A percentile compares a stretch with the other conserved stretches of the same genome.
Evolutionary conservation across 2,888 invertebrate species (phyloP).

Genomic region (Diplazon laetatorius): DNA sequence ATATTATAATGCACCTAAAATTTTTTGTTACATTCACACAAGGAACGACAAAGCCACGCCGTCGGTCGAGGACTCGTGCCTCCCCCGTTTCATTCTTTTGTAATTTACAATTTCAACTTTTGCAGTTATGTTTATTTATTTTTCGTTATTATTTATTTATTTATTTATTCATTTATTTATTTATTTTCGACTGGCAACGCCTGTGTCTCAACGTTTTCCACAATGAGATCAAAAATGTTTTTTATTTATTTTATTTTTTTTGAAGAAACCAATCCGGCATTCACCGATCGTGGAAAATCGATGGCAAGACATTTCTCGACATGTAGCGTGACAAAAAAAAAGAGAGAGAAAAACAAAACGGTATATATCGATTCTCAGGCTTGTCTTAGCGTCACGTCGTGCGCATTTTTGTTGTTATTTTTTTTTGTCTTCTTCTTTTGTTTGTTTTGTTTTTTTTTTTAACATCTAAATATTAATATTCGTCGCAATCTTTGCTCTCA

Average conservation of each 20-base stretch:
- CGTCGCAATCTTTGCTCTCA: slow-evolving; percentile 45
- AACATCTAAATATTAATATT: slow-evolving; percentile 30
- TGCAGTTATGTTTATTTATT: slow-evolving; percentile 12
- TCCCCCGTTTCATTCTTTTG: neutral
- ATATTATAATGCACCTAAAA: slow-evolving; percentile 57
- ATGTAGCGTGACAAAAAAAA: neutral
- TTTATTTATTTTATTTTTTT: too few relatives aligned
- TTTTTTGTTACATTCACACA: slow-evolving; percentile 60
- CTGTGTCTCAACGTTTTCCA: slow-evolving; percentile 13
- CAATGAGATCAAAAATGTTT: slow-evolving; percentile 32
- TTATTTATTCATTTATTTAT: slow-evolving; percentile 17
- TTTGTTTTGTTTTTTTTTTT: slow-evolving; percentile 41
- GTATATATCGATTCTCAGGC: slow-evolving; percentile 1
- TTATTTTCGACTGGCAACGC: slow-evolving; percentile 3
- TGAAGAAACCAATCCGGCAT: slow-evolving; percentile 13
- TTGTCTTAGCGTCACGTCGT: slow-evolving; percentile 44
- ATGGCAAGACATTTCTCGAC: neutral
- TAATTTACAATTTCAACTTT: slow-evolving; percentile 43
- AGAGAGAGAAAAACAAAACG: neutral
- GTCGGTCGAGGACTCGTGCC: slow-evolving; percentile 30
- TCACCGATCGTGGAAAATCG: slow-evolving; percentile 33
- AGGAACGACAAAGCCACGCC: slow-evolving; percentile 61
- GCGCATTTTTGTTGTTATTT: too few relatives aligned
- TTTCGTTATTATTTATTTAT: slow-evolving; percentile 1
- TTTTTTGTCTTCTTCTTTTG: too few relatives aligned